Conservation (phyloP, 2,888 invertebrate genomes). For the Stenodema calcarata region DNA sequence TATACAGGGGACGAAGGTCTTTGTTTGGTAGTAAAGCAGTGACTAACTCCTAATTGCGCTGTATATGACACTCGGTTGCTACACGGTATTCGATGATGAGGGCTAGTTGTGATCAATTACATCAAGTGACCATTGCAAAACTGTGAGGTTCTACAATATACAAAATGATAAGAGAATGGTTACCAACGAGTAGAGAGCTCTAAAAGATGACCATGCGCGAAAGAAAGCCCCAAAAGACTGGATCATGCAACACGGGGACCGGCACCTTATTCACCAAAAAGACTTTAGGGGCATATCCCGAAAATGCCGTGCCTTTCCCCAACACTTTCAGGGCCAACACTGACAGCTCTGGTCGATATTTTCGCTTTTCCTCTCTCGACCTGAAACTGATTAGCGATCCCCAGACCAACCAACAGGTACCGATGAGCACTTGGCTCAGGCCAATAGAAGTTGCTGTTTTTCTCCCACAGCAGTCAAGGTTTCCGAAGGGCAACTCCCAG, state of each 20-base stretch:
- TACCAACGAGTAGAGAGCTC: conserved; percentile 24
- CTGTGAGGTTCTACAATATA: too few species aligned
- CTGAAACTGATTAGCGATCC: conserved; percentile 27
- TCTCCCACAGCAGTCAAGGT: background rate
- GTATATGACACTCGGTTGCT: too few species aligned
- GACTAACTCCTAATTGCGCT: too few species aligned
- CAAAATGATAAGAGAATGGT: background rate
- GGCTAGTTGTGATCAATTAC: too few species aligned
- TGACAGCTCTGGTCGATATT: conserved; percentile 41
- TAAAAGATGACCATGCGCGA: conserved; percentile 34
- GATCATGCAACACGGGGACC: conserved; percentile 25
- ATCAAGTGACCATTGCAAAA: too few species aligned
- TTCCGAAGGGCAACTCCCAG: background rate
- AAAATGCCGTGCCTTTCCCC: conserved; percentile 25
- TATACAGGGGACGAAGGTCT: too few species aligned
- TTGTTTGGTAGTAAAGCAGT: too few species aligned
- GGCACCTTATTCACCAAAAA: background rate
- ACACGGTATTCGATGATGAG: too few species aligned
- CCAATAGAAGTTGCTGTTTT: background rate
- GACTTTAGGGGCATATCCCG: conserved; percentile 23
- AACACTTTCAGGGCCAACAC: conserved; percentile 43
- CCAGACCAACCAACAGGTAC: conserved; percentile 37
- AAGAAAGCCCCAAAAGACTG: conserved; percentile 40
- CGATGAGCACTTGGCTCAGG: conserved; percentile 36
- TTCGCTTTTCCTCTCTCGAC: conserved; percentile 11